phyloP scores from a whole-genome alignment of 2,888 invertebrate genomes.

The Hoplodrina blanda region DNA sequence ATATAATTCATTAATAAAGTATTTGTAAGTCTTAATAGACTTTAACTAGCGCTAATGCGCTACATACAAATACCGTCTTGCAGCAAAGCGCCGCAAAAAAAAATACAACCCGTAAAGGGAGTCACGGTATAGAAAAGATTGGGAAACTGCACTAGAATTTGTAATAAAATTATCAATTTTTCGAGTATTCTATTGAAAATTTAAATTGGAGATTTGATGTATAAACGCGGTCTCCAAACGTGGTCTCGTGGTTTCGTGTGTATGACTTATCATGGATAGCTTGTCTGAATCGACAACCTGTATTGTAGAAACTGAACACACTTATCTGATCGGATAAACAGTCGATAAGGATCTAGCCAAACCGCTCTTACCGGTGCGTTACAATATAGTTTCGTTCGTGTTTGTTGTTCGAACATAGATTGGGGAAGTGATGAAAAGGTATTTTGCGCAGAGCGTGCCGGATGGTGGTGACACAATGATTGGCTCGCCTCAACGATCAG shows the following conservation, averaged over 20 bases:
- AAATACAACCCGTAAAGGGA: too few relatives aligned
- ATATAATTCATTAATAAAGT: too few relatives aligned
- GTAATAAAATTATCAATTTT: constrained; percentile 3
- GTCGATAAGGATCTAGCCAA: constrained; percentile 23
- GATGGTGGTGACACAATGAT: constrained; percentile 79
- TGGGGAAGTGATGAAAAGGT: constrained; percentile 3
- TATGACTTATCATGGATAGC: background rate
- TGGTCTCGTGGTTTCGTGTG: too few relatives aligned
- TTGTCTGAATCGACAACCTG: background rate
- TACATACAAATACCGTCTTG: too few relatives aligned
- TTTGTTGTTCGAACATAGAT: background rate
- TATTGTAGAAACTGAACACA: background rate
- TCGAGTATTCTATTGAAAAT: too few relatives aligned
- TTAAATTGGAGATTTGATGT: too few relatives aligned
- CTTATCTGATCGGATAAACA: background rate
- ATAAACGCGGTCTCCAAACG: too few relatives aligned
- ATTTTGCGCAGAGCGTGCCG: constrained; percentile 80
- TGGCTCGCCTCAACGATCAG: constrained; percentile 80
- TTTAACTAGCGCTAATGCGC: too few relatives aligned
- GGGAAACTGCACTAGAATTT: background rate
- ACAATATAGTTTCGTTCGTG: background rate
- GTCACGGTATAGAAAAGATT: too few relatives aligned
- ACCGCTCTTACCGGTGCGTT: constrained; percentile 22
- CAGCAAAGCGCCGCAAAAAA: too few relatives aligned
- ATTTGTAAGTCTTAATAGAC: too few relatives aligned